These are phyloP conservation scores for Triplophysa siluroides DNA, from an alignment of 2,113 vertebrate genomes.

Conservation along the genomic window DNA sequence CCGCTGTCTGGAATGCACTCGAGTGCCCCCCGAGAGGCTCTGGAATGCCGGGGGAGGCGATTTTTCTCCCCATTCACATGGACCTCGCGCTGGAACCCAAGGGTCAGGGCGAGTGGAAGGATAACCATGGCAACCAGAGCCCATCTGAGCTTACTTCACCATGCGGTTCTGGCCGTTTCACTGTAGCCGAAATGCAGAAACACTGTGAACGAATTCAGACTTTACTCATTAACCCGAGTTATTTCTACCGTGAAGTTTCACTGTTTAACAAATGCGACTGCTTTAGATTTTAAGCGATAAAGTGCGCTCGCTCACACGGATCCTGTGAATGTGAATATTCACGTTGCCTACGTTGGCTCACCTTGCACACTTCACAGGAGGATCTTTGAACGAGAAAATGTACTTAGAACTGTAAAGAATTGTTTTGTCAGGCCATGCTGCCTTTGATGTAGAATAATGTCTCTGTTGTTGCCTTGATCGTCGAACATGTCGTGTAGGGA, in stretches of 20 bases:
- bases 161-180: background rate
- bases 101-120: background rate
- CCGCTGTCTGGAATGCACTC: conserved; percentile 68
- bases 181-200: background rate
- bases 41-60: conserved; percentile 49
- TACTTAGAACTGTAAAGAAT: background rate
- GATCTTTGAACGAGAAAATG: conserved; percentile 2
- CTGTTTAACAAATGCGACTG: background rate
- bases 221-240: background rate
- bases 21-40: conserved; percentile 53
- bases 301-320: background rate
- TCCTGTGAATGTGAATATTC: background rate
- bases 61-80: conserved; percentile 3
- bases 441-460: background rate
- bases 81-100: conserved; percentile 18
- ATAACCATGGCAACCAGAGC: background rate
- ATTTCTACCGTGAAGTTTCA: conserved; percentile 1
- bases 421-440: background rate
- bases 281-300: background rate
- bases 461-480: too few species aligned
- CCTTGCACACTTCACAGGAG: background rate
- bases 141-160: background rate
- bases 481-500: background rate
- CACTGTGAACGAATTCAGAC: background rate
- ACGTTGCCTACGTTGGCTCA: conserved; percentile 9